phyloP scores from a whole-genome alignment of 92 coral and sea anemone genomes.

The Palythoa grandiflora region DNA sequence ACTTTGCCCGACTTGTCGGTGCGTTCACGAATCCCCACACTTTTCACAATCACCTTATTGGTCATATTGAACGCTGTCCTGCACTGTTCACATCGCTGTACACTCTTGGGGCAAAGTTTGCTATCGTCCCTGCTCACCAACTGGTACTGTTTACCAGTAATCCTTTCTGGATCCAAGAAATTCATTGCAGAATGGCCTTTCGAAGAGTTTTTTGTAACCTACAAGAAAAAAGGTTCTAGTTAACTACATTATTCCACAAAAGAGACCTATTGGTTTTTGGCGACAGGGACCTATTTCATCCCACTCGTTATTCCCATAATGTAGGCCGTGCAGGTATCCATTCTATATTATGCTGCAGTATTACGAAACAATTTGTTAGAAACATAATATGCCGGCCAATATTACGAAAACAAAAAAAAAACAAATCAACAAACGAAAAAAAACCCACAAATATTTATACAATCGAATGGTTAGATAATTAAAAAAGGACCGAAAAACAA shows the following conservation, averaged over 20 bases:
- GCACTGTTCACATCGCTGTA: slow-evolving; percentile 71
- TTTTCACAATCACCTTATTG: slow-evolving; percentile 57
- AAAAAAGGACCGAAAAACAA: slow-evolving; percentile 10
- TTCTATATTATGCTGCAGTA: slow-evolving; percentile 37
- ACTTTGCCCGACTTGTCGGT: slow-evolving; percentile 60
- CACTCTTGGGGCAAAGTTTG: slow-evolving; percentile 69
- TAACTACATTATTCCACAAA: not conserved
- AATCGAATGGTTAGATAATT: slow-evolving; percentile 13
- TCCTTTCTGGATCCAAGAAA: slow-evolving; percentile 64
- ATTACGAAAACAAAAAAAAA: slow-evolving; percentile 1
- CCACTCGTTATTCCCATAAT: slow-evolving; percentile 39
- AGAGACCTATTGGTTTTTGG: not conserved
- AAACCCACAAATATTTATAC: not conserved
- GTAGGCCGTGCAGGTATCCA: slow-evolving; percentile 40
- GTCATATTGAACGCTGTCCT: slow-evolving; percentile 53
- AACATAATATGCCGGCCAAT: not conserved
- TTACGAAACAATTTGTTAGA: slow-evolving; percentile 6
- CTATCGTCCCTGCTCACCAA: slow-evolving; percentile 65
- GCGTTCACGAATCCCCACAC: slow-evolving; percentile 65
- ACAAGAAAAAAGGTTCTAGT: slow-evolving; percentile 11
- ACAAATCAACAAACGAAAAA: not conserved
- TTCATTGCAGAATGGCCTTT: slow-evolving; percentile 26
- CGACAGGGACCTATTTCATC: slow-evolving; percentile 38
- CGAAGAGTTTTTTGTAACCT: slow-evolving; percentile 29
- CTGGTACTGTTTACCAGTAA: slow-evolving; percentile 64